Evolutionary conservation across 2,888 invertebrate genomes (phyloP), one percentile per base, ranked within the genome.

Genomic region (Scotopteryx bipunctaria): DNA sequence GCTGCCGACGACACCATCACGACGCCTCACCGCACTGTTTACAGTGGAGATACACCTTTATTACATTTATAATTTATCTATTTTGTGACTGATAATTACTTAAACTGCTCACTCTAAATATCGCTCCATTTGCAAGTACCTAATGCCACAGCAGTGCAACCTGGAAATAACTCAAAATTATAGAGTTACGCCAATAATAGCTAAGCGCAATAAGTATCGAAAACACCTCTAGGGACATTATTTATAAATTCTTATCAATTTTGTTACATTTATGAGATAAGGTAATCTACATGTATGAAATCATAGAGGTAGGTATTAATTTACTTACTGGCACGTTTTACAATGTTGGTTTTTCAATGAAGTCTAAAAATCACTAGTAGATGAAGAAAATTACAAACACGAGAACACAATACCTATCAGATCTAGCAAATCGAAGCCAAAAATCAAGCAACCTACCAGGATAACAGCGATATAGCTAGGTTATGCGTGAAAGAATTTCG

Each of bases 401-500:
- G n/a, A n/a, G n/a, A n/a, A n/a, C n/a, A n/a, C n/a, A n/a, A n/a
- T n/a, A n/a, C n/a, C n/a, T n/a, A n/a, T n/a, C n/a, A n/a, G n/a
- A n/a, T n/a, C n/a, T n/a, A n/a, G n/a, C n/a, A n/a, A n/a, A n/a
- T n/a, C n/a, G n/a, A n/a, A n/a, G n/a, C n/a, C n/a, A n/a, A n/a
- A n/a, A n/a, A n/a, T n/a, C n/a, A n/a, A n/a, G n/a, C n/a, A n/a
- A n/a, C 9, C 1, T 37, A 55, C 62, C 78, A 77, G 74, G 77
- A 73, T 80, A 74, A 62, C 69, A 47, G 36, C 23, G 21, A 16
- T 27, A n/a, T 21, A 33, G 14, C 37, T 29, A 36, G 21, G 43
- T 51, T 76, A 78, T 84, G 85, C 81, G 86, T 86, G 86, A 82
- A 87, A 85, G 83, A 86, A 89, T 90, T 90, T 89, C 87, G 84